Conservation (phyloP, 2,113 vertebrate species). For the Myotis yumanensis region DNA sequence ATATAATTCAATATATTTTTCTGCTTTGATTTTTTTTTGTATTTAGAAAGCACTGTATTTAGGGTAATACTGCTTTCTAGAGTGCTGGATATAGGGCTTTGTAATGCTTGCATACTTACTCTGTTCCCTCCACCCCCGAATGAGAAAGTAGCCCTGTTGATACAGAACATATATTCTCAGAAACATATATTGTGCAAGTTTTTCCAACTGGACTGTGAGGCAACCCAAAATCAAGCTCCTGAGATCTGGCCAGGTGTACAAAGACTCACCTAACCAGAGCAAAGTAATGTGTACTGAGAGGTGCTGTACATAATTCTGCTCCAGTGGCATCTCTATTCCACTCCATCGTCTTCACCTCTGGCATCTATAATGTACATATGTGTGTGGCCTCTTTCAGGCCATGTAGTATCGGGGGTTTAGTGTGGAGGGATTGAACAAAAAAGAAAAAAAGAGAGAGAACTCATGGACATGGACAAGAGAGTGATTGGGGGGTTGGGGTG, state of each 20-base stretch:
- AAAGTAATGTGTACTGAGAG: background rate
- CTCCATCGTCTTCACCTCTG: too few species aligned
- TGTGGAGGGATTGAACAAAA: background rate
- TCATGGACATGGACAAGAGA: background rate
- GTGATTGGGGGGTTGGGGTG: background rate
- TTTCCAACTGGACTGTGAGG: background rate
- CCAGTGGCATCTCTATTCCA: background rate
- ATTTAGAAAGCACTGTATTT: background rate
- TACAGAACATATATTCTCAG: background rate
- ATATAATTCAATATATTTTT: background rate
- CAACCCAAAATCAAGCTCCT: background rate
- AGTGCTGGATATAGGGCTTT: background rate
- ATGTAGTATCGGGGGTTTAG: too few species aligned
- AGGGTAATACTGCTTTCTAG: background rate
- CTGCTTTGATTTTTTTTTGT: background rate
- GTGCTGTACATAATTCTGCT: background rate
- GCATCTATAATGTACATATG: fast-evolving
- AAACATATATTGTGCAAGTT: background rate
- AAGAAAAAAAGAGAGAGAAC: background rate
- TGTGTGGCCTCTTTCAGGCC: background rate
- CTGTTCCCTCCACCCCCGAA: background rate
- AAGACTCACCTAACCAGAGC: background rate
- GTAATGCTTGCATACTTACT: background rate
- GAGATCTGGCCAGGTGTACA: background rate
- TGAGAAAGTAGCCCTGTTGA: background rate